phyloP scores from a whole-genome alignment of 2,113 vertebrate genomes.

The Mesitornis unicolor region DNA sequence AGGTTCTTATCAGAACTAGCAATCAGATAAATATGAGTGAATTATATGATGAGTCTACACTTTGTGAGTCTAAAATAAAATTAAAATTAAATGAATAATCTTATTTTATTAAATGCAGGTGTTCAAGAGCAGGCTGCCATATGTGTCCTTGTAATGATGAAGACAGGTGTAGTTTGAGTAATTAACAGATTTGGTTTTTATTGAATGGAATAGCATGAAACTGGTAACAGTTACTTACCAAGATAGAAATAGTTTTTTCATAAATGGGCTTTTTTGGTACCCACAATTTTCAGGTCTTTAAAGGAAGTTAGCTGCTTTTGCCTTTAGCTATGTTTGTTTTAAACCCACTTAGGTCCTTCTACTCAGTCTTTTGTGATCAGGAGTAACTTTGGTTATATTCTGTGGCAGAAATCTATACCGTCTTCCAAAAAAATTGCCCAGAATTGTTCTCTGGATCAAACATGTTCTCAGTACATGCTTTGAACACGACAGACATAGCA shows the following conservation, averaged over 20 bases:
- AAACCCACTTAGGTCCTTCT: not conserved
- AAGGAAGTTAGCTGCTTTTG: not conserved
- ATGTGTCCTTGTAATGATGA: not conserved
- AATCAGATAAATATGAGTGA: not conserved
- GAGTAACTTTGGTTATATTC: not conserved
- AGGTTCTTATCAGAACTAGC: not conserved
- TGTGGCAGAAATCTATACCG: not conserved
- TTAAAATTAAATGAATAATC: not conserved
- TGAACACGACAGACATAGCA: not conserved
- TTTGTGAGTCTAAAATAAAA: not conserved
- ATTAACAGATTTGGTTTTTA: not conserved
- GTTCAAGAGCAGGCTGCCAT: not conserved
- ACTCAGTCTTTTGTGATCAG: not conserved
- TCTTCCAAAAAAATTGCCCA: not conserved
- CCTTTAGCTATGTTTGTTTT: not conserved
- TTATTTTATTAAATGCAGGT: not conserved
- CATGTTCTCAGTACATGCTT: rapidly evolving
- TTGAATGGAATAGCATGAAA: not conserved
- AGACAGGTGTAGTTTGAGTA: not conserved
- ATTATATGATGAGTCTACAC: not conserved
- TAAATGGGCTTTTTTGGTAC: not conserved
- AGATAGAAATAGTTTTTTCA: not conserved
- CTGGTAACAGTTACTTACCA: not conserved
- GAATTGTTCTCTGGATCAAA: not conserved
- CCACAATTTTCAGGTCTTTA: not conserved